Conservation (phyloP, 1,140 invertebrate genomes). For the Harlomillsia oculata region DNA sequence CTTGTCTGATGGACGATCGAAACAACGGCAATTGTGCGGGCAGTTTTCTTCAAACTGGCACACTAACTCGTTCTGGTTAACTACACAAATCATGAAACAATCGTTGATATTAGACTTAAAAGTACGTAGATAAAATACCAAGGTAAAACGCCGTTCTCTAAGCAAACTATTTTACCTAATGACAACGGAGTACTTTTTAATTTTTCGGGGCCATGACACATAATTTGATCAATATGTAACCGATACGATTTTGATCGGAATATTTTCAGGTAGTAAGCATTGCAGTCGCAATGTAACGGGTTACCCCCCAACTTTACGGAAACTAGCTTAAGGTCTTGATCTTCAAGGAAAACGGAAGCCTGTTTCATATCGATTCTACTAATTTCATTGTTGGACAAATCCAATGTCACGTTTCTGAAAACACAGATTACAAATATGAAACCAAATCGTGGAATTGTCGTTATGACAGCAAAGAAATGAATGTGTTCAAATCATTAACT, state of each 20-base stretch:
- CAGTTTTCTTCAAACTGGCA: constrained; percentile 15
- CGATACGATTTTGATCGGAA: constrained; percentile 11
- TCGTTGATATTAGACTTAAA: no score
- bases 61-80: constrained; percentile 6
- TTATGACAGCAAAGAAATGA: not conserved
- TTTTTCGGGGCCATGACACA: constrained; percentile 18
- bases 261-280: constrained; percentile 9
- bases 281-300: constrained; percentile 31
- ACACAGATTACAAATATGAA: not conserved
- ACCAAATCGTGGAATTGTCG: not conserved
- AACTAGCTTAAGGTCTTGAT: not conserved
- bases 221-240: constrained; percentile 7
- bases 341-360: constrained; percentile 4
- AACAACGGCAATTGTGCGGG: constrained; percentile 23
- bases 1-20: constrained; percentile 15
- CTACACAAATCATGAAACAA: not conserved
- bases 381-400: constrained; percentile 26
- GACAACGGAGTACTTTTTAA: not conserved
- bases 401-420: not conserved
- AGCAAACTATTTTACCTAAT: not conserved
- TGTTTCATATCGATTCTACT: constrained; percentile 13
- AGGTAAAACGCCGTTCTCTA: not conserved
- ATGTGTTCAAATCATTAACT: no score
- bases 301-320: constrained; percentile 21
- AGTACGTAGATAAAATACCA: not conserved